Percentiles rank a stretch among this genome's conserved stretches.
phyloP scores from a whole-genome alignment of 2,113 vertebrate genomes.

The human (Homo sapiens) region DNA sequence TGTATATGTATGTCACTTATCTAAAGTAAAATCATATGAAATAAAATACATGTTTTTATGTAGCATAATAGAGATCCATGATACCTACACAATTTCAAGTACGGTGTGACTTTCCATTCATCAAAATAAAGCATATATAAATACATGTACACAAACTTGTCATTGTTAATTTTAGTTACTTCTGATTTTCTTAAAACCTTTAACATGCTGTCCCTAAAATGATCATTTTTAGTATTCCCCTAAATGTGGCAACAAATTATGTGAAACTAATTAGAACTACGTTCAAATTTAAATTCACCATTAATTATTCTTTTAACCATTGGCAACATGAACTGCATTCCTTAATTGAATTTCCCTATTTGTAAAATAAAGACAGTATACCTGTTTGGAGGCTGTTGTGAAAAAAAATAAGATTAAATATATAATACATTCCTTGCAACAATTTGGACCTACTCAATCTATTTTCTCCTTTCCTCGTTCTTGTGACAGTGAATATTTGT shows the following conservation, averaged over 20 bases:
- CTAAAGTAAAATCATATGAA: neutral
- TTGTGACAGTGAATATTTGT: neutral
- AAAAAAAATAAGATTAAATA: neutral
- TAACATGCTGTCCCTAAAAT: neutral
- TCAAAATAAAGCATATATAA: neutral
- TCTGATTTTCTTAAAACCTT: neutral
- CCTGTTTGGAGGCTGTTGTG: neutral
- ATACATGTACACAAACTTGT: neutral
- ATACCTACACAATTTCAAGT: neutral
- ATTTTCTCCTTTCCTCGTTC: neutral
- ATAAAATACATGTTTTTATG: neutral
- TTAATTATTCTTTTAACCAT: neutral
- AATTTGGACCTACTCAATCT: neutral
- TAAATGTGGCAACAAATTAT: neutral
- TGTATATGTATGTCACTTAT: neutral
- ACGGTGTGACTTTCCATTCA: neutral
- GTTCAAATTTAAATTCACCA: neutral
- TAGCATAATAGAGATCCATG: neutral
- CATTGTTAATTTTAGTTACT: neutral
- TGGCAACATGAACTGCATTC: neutral
- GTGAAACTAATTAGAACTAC: neutral
- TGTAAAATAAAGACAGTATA: neutral
- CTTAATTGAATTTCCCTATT: neutral
- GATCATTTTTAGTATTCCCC: neutral
- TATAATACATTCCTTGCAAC: neutral